Base-by-base conservation (phyloP, 2,888 invertebrate genomes). In the Drymonia ruficornis region DNA sequence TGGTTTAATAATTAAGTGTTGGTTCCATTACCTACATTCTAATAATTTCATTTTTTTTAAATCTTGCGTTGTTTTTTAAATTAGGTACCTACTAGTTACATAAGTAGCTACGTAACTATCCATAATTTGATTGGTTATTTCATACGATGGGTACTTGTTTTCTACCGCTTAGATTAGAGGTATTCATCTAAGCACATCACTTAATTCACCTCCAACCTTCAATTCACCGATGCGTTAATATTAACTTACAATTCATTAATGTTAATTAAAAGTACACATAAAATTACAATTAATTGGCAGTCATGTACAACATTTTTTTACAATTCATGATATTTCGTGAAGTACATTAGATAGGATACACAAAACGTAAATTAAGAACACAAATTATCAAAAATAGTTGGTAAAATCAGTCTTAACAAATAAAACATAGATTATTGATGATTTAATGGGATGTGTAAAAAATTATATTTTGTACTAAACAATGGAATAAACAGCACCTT, bases 351-450 rank as follows among this genome's bases (percentile, higher is more conserved):
- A 50, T 51, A 58, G 55, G 49, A 57, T 62, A 67, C 61, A 70
- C 59, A 75, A 71, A 72, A 74, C 67, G 67, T 78, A 78, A 77
- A 80, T 75, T 69, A 65, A 72, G 77, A 76, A 79, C 79, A 71
- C 63, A 69, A 44, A 44, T n/a, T 23, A 12, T 23, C 61, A 59
- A 65, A 68, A 72, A 57, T 69, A 72, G 63, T 56, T 76, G 75
- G 73, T 72, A 73, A 83, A 83, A 87, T 89, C 89, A 90, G 89
- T 90, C 89, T 89, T 87, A 74, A 81, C 76, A 63, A 59, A 76
- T 63, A 72, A 55, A 69, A 70, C 56, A 50, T 51, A 72, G 46
- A 50, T 63, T 18, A 55, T 53, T 56, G 54, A 68, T 57, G 61
- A 65, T 65, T 67, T 59, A 63, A 78, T 72, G 73, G 69, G 63